Conservation (phyloP, 1,140 invertebrate genomes). For the Neuroterus valhalla region DNA sequence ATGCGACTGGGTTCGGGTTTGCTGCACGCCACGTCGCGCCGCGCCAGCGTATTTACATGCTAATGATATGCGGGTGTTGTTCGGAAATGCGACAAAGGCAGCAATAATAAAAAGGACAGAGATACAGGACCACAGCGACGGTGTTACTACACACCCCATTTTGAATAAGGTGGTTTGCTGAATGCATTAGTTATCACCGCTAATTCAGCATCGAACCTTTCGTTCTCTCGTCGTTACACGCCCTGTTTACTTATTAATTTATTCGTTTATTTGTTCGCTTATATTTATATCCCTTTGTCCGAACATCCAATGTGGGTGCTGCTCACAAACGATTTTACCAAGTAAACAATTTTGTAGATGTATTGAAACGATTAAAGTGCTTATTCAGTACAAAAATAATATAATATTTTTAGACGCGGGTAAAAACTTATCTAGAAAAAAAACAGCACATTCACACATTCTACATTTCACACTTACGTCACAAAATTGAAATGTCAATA, state of each 20-base stretch:
- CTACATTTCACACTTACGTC: no score
- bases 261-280: slow-evolving; percentile 54
- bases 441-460: no score
- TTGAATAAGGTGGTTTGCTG: slow-evolving; percentile 63
- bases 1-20: slow-evolving; percentile 60
- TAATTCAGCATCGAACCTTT: slow-evolving; percentile 61
- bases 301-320: slow-evolving; percentile 5
- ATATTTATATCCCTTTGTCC: slow-evolving; percentile 7
- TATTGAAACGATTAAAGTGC: background rate
- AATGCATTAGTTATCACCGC: slow-evolving; percentile 68
- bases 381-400: no score
- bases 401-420: no score
- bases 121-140: slow-evolving; percentile 38
- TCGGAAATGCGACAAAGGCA: slow-evolving; percentile 22
- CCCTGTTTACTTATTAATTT: slow-evolving; percentile 43
- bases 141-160: slow-evolving; percentile 53
- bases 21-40: slow-evolving; percentile 47
- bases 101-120: slow-evolving; percentile 11
- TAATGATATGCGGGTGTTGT: slow-evolving; percentile 65
- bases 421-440: no score
- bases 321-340: background rate
- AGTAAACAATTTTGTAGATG: background rate
- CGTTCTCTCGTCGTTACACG: slow-evolving; percentile 33
- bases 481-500: no score
- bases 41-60: slow-evolving; percentile 65